phyloP scores from a whole-genome alignment of 2,113 vertebrate species.

The Nycticebus coucang region DNA sequence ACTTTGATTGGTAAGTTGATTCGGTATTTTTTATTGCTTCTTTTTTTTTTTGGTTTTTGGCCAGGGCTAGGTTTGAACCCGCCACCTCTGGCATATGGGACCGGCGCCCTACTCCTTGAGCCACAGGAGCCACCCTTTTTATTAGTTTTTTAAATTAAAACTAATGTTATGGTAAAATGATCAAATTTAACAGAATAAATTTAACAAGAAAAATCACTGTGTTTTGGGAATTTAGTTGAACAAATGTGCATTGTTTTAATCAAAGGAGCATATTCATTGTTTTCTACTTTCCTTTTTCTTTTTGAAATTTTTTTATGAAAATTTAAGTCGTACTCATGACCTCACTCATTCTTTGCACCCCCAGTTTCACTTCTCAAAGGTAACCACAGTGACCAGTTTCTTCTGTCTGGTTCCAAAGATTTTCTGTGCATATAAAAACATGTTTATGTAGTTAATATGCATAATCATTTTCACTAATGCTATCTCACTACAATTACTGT shows the following conservation, averaged over 20 bases:
- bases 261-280: not conserved
- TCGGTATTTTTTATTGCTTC: not conserved
- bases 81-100: too few species aligned
- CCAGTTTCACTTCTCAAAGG: not conserved
- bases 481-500: not conserved
- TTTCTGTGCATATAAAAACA: not conserved
- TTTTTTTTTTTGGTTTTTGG: too few species aligned
- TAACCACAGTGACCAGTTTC: not conserved
- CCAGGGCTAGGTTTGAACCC: too few species aligned
- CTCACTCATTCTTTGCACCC: not conserved
- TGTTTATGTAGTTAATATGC: not conserved
- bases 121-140: too few species aligned
- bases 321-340: not conserved
- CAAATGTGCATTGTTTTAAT: slow-evolving; percentile 10
- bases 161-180: not conserved
- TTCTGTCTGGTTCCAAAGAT: not conserved
- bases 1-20: not conserved
- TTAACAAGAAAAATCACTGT: not conserved
- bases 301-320: not conserved
- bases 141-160: slow-evolving; percentile 1
- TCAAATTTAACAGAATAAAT: not conserved
- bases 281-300: not conserved
- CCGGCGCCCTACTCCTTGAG: too few species aligned
- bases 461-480: not conserved
- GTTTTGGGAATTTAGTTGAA: not conserved